phyloP scores from a whole-genome alignment of 1,140 invertebrate genomes.

The Sminthurides bifidus region DNA sequence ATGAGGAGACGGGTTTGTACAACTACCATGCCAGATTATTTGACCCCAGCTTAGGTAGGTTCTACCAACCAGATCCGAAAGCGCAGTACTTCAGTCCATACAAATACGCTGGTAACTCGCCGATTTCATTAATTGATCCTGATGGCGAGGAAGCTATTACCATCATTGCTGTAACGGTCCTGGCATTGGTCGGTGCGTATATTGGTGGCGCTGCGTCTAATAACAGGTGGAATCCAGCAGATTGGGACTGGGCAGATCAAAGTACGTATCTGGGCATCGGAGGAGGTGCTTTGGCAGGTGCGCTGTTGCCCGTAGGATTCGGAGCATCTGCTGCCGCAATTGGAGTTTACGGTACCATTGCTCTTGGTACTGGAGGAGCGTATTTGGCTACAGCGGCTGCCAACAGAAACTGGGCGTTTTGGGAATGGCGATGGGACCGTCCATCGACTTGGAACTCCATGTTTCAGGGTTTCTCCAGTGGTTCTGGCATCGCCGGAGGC shows the following conservation, averaged over 20 bases:
- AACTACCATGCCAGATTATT: slow-evolving; percentile 16
- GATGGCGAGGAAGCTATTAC: slow-evolving; percentile 8
- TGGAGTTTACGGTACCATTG: slow-evolving; percentile 2
- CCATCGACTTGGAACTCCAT: slow-evolving; percentile 5
- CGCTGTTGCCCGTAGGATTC: slow-evolving; percentile 7
- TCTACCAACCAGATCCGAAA: slow-evolving; percentile 15
- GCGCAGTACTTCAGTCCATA: slow-evolving; percentile 19
- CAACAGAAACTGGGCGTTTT: slow-evolving; percentile 6
- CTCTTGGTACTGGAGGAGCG: slow-evolving; percentile 5
- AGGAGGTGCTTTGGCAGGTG: slow-evolving; percentile 3
- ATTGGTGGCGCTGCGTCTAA: slow-evolving; percentile 11
- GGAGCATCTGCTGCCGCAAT: background rate
- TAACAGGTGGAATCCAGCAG: slow-evolving; percentile 1
- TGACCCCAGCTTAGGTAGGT: slow-evolving; percentile 13
- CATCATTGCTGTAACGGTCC: background rate
- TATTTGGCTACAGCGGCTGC: background rate
- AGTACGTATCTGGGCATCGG: slow-evolving; percentile 4
- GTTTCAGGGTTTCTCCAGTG: slow-evolving; percentile 9
- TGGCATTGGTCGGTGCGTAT: slow-evolving; percentile 2
- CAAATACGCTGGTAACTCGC: slow-evolving; percentile 15
- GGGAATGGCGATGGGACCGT: slow-evolving; percentile 5
- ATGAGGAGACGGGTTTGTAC: slow-evolving; percentile 13
- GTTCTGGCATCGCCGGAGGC: background rate
- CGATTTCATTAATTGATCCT: slow-evolving; percentile 18
- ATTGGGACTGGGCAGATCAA: slow-evolving; percentile 1